Evolutionary conservation across 2,888 invertebrate genomes (phyloP), one percentile per base, ranked within the genome.

Genomic region (Catocala nupta): DNA sequence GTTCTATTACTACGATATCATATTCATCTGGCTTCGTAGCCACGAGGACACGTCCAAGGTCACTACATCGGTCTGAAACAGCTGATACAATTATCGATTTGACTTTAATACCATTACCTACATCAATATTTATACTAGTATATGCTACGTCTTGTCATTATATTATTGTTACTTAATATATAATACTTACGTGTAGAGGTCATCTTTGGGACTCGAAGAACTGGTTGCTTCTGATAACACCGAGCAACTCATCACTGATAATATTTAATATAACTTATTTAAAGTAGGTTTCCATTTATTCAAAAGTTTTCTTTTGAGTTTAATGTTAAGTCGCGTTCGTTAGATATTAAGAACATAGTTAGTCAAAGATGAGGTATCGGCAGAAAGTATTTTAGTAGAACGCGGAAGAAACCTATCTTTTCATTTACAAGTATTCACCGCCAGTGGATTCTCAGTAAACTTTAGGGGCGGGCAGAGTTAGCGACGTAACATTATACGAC

Each of bases 121-220:
- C 45, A 50, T 39, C 47, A 56, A 47, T 53, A n/a, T n/a, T n/a
- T n/a, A 45, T 48, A 49, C 25, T 10, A n/a, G 5, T 25, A 48
- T 1, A 42, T 6, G 0, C 48, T 11, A n/a, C 3, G 10, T 44
- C 9, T 53, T 25, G 4, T 3, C 4, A 8, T 11, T 42, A 12
- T n/a, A 5, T 13, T 12, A 39, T 8, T 7, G 36, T 0, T 39
- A 39, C 6, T 39, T 8, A 39, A 9, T 39, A 39, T 8, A n/a
- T n/a, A 5, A 59, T 68, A 89, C 93, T 89, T 80, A 93, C 93
- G 89, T 86, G 73, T 93, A 92, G 1, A 90, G 71, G 62, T 92
- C 92, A 63, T 90, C 92, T 54, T 87, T 87, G 54, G 80, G 68
- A 64, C 71, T 84, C 9, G 91, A 87, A 55, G 90, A 89, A 70